These are phyloP conservation scores for Apodemia duryi DNA, from an alignment of 2,888 invertebrate species.

Conservation along the genomic window DNA sequence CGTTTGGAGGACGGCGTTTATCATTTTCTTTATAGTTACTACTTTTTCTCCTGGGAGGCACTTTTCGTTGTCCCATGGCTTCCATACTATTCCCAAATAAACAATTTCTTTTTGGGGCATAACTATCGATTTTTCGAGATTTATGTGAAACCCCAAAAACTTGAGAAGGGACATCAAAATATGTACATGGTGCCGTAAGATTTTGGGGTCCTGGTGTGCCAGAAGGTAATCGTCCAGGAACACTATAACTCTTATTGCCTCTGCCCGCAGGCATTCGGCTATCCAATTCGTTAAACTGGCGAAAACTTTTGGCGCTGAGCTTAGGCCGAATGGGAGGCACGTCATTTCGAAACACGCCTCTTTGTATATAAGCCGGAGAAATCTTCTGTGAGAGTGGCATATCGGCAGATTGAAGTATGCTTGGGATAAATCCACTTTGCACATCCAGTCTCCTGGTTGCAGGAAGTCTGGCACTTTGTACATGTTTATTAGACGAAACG, in stretches of 20 bases:
- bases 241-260: not conserved
- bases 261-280: not conserved
- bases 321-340: too few species aligned
- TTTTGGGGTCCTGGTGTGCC: not conserved
- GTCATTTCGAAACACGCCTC: too few species aligned
- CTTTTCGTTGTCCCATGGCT: not conserved
- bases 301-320: too few species aligned
- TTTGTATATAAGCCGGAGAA: too few species aligned
- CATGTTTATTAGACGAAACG: too few species aligned
- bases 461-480: slow-evolving; percentile 32
- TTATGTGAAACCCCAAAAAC: not conserved
- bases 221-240: not conserved
- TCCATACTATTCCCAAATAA: not conserved
- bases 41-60: not conserved
- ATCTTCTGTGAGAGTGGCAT: too few species aligned
- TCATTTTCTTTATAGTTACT: not conserved
- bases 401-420: too few species aligned
- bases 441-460: slow-evolving; percentile 22
- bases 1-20: not conserved
- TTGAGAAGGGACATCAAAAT: not conserved
- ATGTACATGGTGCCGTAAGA: not conserved
- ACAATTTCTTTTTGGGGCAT: not conserved
- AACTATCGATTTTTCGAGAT: not conserved
- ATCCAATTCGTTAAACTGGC: too few species aligned
- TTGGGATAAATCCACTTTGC: slow-evolving; percentile 20